phyloP scores from a whole-genome alignment of 1,140 invertebrate species.

The Hestina assimilis region DNA sequence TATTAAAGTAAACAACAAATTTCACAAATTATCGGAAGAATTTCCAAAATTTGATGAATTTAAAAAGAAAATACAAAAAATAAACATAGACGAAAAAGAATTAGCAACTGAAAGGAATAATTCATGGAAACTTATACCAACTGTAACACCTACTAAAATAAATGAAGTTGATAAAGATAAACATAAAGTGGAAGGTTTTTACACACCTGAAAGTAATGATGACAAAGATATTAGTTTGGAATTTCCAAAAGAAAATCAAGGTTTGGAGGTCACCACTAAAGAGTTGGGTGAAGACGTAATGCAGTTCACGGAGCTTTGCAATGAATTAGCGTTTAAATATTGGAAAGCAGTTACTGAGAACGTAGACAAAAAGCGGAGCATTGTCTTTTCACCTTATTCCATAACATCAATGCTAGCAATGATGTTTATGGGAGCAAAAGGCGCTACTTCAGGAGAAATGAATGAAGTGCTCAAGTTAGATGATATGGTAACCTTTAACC shows the following conservation, averaged over 20 bases:
- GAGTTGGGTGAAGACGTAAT: constrained; percentile 84
- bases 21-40: constrained; percentile 6
- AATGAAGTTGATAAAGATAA: constrained; percentile 57
- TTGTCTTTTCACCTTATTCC: constrained; percentile 91
- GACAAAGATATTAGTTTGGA: constrained; percentile 66
- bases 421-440: constrained; percentile 92
- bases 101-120: constrained; percentile 56
- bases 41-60: constrained; percentile 66
- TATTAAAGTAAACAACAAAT: constrained; percentile 10
- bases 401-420: constrained; percentile 90
- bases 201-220: constrained; percentile 37
- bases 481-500: constrained; percentile 92
- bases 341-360: constrained; percentile 85
- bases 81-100: constrained; percentile 71
- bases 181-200: constrained; percentile 49
- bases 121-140: constrained; percentile 73
- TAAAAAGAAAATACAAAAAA: constrained; percentile 72
- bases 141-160: constrained; percentile 56
- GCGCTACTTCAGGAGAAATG: constrained; percentile 93
- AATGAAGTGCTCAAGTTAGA: constrained; percentile 91
- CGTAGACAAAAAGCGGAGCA: constrained; percentile 85
- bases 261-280: constrained; percentile 85
- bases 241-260: constrained; percentile 82
- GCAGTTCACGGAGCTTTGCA: constrained; percentile 87
- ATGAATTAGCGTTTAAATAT: constrained; percentile 90